A percentile compares a stretch with the other conserved stretches of the same genome.
These are phyloP conservation scores for Laodelphax striatellus DNA, from an alignment of 1,140 invertebrate genomes.

Conservation along the genomic window DNA sequence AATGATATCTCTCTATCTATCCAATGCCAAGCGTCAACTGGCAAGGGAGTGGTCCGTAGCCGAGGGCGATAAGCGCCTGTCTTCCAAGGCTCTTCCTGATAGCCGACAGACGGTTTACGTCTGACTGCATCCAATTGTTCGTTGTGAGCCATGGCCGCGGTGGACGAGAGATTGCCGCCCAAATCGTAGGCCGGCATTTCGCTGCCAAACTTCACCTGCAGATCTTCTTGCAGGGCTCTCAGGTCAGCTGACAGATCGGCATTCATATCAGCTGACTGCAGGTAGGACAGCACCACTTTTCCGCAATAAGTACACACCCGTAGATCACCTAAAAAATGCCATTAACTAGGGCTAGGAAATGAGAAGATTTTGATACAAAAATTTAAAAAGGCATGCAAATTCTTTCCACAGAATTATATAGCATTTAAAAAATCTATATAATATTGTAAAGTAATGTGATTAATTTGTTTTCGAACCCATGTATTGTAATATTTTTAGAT, in stretches of 20 bases:
- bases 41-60: too few relatives aligned
- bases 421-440: too few relatives aligned
- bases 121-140: conserved; percentile 13
- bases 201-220: conserved; percentile 52
- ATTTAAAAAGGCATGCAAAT: too few relatives aligned
- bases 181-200: neutral
- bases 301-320: conserved; percentile 90
- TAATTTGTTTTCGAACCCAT: too few relatives aligned
- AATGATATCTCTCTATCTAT: too few relatives aligned
- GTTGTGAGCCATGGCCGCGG: neutral
- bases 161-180: neutral
- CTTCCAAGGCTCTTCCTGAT: conserved; percentile 65
- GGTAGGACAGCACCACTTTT: conserved; percentile 78
- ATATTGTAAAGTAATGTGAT: too few relatives aligned
- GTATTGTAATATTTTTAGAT: too few relatives aligned
- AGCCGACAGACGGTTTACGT: conserved; percentile 48
- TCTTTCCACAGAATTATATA: too few relatives aligned
- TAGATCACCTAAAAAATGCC: conserved; percentile 58
- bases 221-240: conserved; percentile 67
- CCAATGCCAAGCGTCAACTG: too few relatives aligned
- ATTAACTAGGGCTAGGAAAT: too few relatives aligned
- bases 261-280: conserved; percentile 68
- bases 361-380: too few relatives aligned
- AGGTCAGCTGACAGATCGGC: conserved; percentile 65
- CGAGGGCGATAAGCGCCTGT: conserved; percentile 29